These are phyloP conservation scores for Pogonognathellus flavescens DNA, from an alignment of 1,140 invertebrate species.

Conservation along the genomic window DNA sequence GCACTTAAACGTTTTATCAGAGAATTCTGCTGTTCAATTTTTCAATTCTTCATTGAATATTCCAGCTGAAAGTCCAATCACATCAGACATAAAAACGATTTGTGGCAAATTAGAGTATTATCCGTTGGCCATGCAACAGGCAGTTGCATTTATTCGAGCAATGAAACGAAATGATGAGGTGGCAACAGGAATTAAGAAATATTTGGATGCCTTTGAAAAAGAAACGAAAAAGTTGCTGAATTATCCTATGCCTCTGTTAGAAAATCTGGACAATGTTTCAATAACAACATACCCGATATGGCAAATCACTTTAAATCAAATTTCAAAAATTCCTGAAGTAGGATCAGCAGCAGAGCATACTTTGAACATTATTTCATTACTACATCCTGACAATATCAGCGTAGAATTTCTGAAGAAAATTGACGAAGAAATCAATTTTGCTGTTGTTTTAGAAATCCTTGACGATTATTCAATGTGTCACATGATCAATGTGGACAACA, in stretches of 20 bases:
- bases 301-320: background rate
- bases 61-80: background rate
- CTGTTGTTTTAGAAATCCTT: background rate
- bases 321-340: background rate
- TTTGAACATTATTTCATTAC: background rate
- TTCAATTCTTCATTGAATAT: background rate
- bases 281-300: background rate
- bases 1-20: background rate
- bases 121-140: background rate
- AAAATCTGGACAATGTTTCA: background rate
- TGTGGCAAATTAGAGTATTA: background rate
- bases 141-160: background rate
- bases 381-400: background rate
- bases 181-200: background rate
- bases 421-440: background rate
- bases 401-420: background rate
- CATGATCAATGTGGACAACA: no score
- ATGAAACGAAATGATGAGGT: background rate
- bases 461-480: background rate
- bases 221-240: background rate
- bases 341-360: background rate
- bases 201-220: background rate
- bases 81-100: background rate
- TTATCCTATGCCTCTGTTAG: background rate
- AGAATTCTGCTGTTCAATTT: background rate